A percentile compares a stretch with the other conserved stretches of the same genome.
Evolutionary conservation across 2,888 invertebrate species (phyloP).

Genomic region (Dichetophora obliterata): DNA sequence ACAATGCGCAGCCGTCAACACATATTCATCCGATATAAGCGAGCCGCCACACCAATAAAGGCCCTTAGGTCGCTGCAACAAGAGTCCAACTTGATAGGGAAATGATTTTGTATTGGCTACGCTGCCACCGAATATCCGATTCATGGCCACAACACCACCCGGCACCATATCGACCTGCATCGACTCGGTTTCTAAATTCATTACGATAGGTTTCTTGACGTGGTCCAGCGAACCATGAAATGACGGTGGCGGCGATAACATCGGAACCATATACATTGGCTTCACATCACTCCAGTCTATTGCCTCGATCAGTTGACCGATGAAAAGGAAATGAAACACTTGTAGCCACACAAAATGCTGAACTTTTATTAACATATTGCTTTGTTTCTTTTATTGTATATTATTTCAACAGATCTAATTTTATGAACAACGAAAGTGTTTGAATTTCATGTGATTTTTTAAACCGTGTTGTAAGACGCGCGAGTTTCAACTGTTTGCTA

Average conservation of each 20-base stretch:
- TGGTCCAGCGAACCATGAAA: conserved; percentile 36
- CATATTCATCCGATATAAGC: conserved; percentile 63
- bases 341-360: conserved; percentile 19
- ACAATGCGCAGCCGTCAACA: conserved; percentile 67
- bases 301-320: conserved; percentile 45
- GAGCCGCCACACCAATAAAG: conserved; percentile 68
- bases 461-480: conserved; percentile 24
- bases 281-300: conserved; percentile 66
- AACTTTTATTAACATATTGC: neutral
- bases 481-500: conserved; percentile 26
- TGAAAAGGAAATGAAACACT: conserved; percentile 33
- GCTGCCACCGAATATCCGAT: conserved; percentile 66
- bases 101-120: conserved; percentile 63
- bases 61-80: conserved; percentile 64
- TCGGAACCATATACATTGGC: conserved; percentile 67
- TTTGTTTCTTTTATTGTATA: neutral
- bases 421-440: neutral
- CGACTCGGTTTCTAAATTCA: conserved; percentile 63
- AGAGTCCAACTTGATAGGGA: conserved; percentile 66
- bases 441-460: neutral
- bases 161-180: conserved; percentile 60
- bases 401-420: neutral
- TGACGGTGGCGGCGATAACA: conserved; percentile 56
- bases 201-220: conserved; percentile 55
- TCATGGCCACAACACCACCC: conserved; percentile 64